Evolutionary conservation across 53 echinoderm and acorn worm genomes (phyloP).

Genomic region (Holothuria scabra): DNA sequence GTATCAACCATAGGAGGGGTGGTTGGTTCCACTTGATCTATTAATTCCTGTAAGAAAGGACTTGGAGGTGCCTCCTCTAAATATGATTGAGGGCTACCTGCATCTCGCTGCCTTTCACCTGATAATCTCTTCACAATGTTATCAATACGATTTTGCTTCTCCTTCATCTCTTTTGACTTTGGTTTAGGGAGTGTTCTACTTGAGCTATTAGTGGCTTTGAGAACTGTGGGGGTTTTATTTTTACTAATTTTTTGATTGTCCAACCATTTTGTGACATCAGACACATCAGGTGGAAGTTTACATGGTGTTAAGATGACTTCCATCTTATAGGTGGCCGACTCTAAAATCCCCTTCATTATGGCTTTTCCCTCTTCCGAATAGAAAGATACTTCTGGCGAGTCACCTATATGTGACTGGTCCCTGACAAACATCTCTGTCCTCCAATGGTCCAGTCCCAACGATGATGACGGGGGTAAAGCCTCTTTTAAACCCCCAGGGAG

Average conservation of each 20-base stretch:
- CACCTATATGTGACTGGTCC: constrained; percentile 31
- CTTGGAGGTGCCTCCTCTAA: constrained; percentile 28
- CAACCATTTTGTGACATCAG: constrained; percentile 72
- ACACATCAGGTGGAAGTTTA: constrained; percentile 64
- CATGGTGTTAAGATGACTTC: constrained; percentile 80
- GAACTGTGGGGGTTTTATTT: not conserved
- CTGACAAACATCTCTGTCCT: constrained; percentile 61
- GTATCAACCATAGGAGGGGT: not conserved
- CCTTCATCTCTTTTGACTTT: no score
- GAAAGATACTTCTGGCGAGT: constrained; percentile 19
- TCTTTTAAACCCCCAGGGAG: constrained; percentile 82
- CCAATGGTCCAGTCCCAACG: constrained; percentile 88
- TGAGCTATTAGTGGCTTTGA: not conserved
- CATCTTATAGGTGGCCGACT: constrained; percentile 51
- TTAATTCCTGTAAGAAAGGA: constrained; percentile 28
- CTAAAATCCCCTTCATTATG: constrained; percentile 29
- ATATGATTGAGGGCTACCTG: not conserved
- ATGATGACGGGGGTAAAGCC: constrained; percentile 66
- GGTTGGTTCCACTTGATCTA: constrained; percentile 19
- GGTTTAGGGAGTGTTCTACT: no score
- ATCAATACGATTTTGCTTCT: not conserved
- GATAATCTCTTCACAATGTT: not conserved
- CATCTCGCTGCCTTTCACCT: not conserved
- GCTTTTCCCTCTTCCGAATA: constrained; percentile 61
- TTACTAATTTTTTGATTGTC: not conserved